Evolutionary conservation across 1,140 invertebrate species (phyloP), one percentile per base, ranked within the genome.

Genomic region (Drosophila elegans): DNA sequence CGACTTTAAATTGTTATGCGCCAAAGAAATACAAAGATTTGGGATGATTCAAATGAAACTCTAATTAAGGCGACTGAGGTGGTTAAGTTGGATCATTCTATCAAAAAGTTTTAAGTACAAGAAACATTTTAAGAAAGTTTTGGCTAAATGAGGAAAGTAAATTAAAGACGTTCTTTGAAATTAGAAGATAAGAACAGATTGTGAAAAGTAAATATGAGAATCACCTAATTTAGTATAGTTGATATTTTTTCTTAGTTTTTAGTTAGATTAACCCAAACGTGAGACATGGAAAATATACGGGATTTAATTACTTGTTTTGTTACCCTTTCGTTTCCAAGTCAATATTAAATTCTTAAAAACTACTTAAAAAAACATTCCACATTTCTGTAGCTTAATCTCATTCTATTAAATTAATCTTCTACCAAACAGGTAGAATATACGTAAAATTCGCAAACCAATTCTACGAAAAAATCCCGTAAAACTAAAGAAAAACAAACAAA

Each of bases 1-100:
- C 67, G 74, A 25, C 71, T 72, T 78, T 75, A 83, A 51, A 83
- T 83, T 78, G 75, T 48, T 59, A 59, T 49, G 21, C 29, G 16
- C 3, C 32, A 49, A 49, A 39, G 45, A 61, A 21, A 36, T 25
- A 42, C 29, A 38, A 34, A n/a, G 25, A 42, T 46, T 62, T 21
- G 48, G 48, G 34, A 66, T 76, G 54, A 46, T 29, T 16, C 61
- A 73, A 73, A 79, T 51, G 3, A 60, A 60, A 27, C 32, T 49
- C 13, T 38, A 21, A 52, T 52, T 12, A 49, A 36, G 32, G 9
- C 46, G 46, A 49, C 7, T 32, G n/a, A 16, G 48, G 29, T 51
- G 29, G 29, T 51, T 51, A 49, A 32, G 46, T 49, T 10, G 9
- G 12, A 16, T 53, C 21, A 4, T 53, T 38, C 11, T 51, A 16